Percentiles rank a stretch among this genome's conserved stretches.
phyloP scores from a whole-genome alignment of 1,140 invertebrate genomes.

The Neodiprion virginianus region DNA sequence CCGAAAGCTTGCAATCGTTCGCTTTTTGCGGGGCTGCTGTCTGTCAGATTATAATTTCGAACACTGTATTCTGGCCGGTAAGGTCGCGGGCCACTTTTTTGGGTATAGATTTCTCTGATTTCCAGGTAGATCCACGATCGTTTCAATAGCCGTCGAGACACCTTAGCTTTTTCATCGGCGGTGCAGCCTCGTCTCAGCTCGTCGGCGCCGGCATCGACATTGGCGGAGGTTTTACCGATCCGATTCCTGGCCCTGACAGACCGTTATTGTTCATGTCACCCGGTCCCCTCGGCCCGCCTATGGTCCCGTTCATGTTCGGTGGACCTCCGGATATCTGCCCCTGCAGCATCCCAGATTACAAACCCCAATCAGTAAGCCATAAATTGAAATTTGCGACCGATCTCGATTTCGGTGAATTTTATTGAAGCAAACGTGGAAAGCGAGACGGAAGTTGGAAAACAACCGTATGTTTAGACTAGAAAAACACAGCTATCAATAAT shows the following conservation, averaged over 20 bases:
- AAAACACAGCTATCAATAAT: slow-evolving; percentile 12
- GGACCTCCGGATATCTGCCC: slow-evolving; percentile 55
- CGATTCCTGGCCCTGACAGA: slow-evolving; percentile 56
- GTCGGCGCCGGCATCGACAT: slow-evolving; percentile 60
- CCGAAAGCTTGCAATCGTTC: too few species aligned
- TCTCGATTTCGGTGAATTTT: too few species aligned
- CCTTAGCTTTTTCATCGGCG: slow-evolving; percentile 57
- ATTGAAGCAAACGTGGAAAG: not conserved
- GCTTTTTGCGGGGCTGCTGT: too few species aligned
- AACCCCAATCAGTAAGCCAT: not conserved
- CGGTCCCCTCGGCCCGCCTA: slow-evolving; percentile 47
- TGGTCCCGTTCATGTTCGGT: slow-evolving; percentile 54
- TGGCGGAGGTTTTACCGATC: slow-evolving; percentile 55
- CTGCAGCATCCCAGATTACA: slow-evolving; percentile 38
- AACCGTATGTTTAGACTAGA: not conserved
- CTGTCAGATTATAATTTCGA: too few species aligned
- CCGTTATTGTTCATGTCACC: slow-evolving; percentile 62
- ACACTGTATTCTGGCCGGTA: too few species aligned
- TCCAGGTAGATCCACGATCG: not conserved
- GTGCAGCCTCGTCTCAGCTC: slow-evolving; percentile 59
- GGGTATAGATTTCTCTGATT: too few species aligned
- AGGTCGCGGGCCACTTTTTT: too few species aligned
- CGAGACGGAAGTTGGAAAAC: not conserved
- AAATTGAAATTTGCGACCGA: not conserved
- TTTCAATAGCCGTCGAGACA: slow-evolving; percentile 58